phyloP scores from a whole-genome alignment of 2,797 vertebrate genomes.

The Phoeniculus purpureus region DNA sequence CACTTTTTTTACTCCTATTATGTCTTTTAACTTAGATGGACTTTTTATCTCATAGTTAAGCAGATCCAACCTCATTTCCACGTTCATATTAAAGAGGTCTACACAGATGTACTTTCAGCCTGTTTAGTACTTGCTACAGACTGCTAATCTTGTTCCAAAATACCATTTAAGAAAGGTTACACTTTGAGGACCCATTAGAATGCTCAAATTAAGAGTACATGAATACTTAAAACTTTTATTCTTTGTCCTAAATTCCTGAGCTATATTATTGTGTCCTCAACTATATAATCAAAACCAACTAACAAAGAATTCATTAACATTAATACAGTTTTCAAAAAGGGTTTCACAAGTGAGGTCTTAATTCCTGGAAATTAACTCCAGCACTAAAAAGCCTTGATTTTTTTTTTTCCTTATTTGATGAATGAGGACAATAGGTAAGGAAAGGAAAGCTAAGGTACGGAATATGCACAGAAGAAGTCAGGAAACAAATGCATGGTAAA shows the following conservation, averaged over 20 bases:
- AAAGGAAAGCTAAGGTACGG: neutral
- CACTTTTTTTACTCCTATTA: slow-evolving; percentile 11
- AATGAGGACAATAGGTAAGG: neutral
- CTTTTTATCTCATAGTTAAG: slow-evolving; percentile 60
- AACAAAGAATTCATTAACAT: slow-evolving; percentile 17
- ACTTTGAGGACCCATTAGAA: neutral
- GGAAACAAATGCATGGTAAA: slow-evolving; percentile 8
- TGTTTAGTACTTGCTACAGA: slow-evolving; percentile 5
- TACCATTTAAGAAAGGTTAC: slow-evolving; percentile 27
- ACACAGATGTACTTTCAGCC: neutral
- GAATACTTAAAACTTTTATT: neutral
- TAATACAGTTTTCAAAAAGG: slow-evolving; percentile 16
- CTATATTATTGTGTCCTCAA: neutral
- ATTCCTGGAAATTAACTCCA: neutral
- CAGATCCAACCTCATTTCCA: slow-evolving; percentile 31
- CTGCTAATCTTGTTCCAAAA: slow-evolving; percentile 28
- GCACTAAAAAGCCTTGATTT: neutral
- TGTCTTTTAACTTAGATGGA: slow-evolving; percentile 9
- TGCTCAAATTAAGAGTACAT: neutral
- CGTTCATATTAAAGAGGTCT: neutral
- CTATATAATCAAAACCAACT: neutral
- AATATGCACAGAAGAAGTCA: neutral
- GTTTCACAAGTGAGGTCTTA: neutral
- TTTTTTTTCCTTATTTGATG: neutral
- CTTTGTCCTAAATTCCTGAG: slow-evolving; percentile 34